Conservation (phyloP, 2,888 invertebrate genomes). For the Cremastinae sp. region DNA sequence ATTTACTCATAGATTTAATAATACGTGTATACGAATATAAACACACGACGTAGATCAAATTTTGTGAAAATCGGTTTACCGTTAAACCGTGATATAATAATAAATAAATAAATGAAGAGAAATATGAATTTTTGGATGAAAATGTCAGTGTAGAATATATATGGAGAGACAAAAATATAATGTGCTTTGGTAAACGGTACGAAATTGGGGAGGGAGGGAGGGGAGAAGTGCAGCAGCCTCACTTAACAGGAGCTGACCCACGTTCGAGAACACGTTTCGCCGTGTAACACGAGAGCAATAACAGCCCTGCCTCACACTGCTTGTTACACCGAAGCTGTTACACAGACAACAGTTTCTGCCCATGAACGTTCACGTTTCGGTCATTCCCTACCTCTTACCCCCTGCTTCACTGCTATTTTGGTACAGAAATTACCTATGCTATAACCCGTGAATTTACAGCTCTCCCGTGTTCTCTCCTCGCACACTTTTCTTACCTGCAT, state of each 20-base stretch:
- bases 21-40: too few relatives aligned
- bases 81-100: too few relatives aligned
- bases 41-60: too few relatives aligned
- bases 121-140: too few relatives aligned
- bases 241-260: conserved; percentile 49
- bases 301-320: conserved; percentile 45
- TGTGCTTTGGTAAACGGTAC: conserved; percentile 18
- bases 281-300: conserved; percentile 57
- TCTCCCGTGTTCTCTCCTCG: conserved; percentile 8
- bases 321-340: conserved; percentile 47
- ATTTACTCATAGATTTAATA: too few relatives aligned
- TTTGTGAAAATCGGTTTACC: too few relatives aligned
- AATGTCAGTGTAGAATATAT: too few relatives aligned
- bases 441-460: conserved; percentile 50
- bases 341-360: conserved; percentile 9
- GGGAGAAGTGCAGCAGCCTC: too few relatives aligned
- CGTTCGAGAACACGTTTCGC: conserved; percentile 53
- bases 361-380: conserved; percentile 8
- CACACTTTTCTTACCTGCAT: too few relatives aligned
- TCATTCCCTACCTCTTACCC: conserved; percentile 16
- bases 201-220: conserved; percentile 20
- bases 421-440: conserved; percentile 53
- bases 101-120: too few relatives aligned
- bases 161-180: neutral
- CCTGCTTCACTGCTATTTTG: conserved; percentile 8